A percentile compares a stretch with the other conserved stretches of the same genome.
Conservation (phyloP, 1,140 invertebrate species). For the Drosophila malerkotliana region DNA sequence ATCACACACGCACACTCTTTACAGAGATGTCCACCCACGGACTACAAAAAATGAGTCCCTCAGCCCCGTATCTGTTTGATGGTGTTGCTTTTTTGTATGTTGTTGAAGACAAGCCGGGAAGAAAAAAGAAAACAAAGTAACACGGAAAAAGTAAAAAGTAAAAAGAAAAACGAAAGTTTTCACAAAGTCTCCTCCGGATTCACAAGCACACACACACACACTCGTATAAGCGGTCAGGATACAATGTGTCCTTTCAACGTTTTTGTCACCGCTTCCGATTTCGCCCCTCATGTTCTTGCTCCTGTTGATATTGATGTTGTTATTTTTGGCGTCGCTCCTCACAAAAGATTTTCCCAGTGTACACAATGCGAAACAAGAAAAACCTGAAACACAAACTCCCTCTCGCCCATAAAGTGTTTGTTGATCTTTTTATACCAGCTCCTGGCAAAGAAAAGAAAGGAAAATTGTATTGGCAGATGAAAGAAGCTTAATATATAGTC, state of each 20-base stretch:
- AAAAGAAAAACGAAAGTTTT: slow-evolving; percentile 39
- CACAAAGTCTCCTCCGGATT: slow-evolving; percentile 45
- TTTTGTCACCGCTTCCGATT: slow-evolving; percentile 51
- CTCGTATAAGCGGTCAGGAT: slow-evolving; percentile 25
- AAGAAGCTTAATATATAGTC: slow-evolving; percentile 2
- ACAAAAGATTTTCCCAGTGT: slow-evolving; percentile 51
- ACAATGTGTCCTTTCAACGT: slow-evolving; percentile 59
- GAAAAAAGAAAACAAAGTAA: slow-evolving; percentile 26
- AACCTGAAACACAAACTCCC: slow-evolving; percentile 28
- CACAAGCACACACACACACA: slow-evolving; percentile 14
- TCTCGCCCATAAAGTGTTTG: slow-evolving; percentile 21
- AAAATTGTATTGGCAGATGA: slow-evolving; percentile 28
- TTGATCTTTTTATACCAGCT: slow-evolving; percentile 44
- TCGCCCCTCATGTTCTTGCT: slow-evolving; percentile 22
- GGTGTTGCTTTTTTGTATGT: slow-evolving; percentile 52
- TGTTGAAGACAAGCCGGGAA: slow-evolving; percentile 24
- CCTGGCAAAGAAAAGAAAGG: slow-evolving; percentile 6
- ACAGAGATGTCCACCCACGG: slow-evolving; percentile 27
- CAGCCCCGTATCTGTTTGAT: slow-evolving; percentile 52
- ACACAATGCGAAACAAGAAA: slow-evolving; percentile 43
- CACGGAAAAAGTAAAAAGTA: slow-evolving; percentile 23
- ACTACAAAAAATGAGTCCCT: slow-evolving; percentile 9
- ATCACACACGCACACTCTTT: slow-evolving; percentile 24
- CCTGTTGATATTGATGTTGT: slow-evolving; percentile 30
- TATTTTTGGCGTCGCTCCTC: slow-evolving; percentile 31